A percentile compares a stretch with the other conserved stretches of the same genome.
Evolutionary conservation across 2,113 vertebrate species (phyloP).

Genomic region (Psephotus haematonotus): DNA sequence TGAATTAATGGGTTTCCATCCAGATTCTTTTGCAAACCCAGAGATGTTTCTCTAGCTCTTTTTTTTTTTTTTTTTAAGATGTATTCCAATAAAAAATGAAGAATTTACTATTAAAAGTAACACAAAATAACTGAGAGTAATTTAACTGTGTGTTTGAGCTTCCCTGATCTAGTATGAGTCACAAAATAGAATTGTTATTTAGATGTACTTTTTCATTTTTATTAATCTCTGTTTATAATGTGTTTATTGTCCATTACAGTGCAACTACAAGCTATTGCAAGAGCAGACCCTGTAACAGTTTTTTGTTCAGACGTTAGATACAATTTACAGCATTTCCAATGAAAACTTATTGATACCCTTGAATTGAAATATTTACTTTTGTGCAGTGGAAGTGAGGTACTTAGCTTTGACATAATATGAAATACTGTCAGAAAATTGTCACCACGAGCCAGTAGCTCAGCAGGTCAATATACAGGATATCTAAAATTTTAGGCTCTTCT

Average conservation of each 20-base stretch:
- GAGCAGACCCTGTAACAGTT: not conserved
- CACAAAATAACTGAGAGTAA: not conserved
- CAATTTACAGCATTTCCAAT: not conserved
- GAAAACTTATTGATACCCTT: not conserved
- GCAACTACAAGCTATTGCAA: not conserved
- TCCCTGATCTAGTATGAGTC: not conserved
- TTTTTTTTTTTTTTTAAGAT: not conserved
- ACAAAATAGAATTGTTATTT: not conserved
- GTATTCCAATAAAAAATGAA: not conserved
- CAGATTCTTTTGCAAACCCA: not conserved
- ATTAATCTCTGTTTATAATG: not conserved
- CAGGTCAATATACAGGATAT: not conserved
- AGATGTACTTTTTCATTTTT: not conserved
- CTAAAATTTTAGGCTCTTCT: not conserved
- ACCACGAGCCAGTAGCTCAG: not conserved
- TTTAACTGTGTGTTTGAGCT: not conserved
- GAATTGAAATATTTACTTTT: not conserved
- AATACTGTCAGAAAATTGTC: not conserved
- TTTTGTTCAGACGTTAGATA: not conserved
- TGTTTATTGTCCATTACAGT: not conserved
- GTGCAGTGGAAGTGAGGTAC: not conserved
- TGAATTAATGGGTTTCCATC: not conserved
- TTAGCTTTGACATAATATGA: not conserved
- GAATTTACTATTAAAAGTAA: not conserved
- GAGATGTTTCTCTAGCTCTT: fast-evolving